Conservation (phyloP, 2,113 vertebrate genomes). For the Cariama cristata region DNA sequence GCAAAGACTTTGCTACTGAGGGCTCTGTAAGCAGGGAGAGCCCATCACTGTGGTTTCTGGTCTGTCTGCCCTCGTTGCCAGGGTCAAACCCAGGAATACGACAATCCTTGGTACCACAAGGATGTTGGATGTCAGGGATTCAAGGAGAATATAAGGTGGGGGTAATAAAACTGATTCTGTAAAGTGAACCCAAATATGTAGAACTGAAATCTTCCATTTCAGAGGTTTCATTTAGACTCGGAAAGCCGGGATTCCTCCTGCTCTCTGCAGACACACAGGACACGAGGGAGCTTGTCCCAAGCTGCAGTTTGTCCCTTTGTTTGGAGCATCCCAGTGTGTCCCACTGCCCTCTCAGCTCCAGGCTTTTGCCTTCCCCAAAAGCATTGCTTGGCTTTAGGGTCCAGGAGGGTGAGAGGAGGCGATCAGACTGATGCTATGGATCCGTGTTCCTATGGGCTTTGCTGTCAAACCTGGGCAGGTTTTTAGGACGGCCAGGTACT, state of each 20-base stretch:
- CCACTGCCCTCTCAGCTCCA: not conserved
- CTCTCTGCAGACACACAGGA: not conserved
- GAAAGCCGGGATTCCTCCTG: not conserved
- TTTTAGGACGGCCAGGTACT: not conserved
- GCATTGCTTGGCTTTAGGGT: not conserved
- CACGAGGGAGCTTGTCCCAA: fast-evolving
- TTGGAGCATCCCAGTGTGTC: not conserved
- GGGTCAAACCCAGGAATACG: fast-evolving
- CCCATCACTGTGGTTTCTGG: not conserved
- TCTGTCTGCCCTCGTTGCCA: not conserved
- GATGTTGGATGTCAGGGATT: not conserved
- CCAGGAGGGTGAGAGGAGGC: not conserved
- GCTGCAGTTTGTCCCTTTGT: not conserved
- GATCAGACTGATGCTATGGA: not conserved
- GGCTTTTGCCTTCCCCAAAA: not conserved
- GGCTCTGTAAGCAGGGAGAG: not conserved
- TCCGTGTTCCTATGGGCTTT: not conserved
- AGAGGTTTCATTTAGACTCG: not conserved
- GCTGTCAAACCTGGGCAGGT: not conserved
- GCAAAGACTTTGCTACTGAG: not conserved
- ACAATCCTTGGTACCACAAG: fast-evolving
- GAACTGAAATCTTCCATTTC: not conserved
- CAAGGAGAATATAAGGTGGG: not conserved
- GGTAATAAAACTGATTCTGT: not conserved
- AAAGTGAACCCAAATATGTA: fast-evolving